These are phyloP conservation scores for Drosophila siamana DNA, from an alignment of 2,888 invertebrate genomes.

Conservation along the genomic window DNA sequence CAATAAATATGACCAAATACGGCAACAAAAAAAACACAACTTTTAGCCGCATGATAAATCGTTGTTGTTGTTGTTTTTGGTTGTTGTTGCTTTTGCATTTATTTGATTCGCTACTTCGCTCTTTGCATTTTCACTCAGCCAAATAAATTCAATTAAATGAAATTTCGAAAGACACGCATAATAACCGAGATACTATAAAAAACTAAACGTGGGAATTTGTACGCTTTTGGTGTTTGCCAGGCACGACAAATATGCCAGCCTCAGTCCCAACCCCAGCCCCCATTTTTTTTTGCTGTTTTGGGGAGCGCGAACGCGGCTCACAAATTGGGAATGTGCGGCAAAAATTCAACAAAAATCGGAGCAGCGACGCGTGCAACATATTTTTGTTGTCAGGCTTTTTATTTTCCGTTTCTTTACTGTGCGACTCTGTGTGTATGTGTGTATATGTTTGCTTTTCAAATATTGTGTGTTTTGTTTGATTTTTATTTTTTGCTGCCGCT, in stretches of 20 bases:
- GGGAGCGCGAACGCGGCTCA: conserved; percentile 42
- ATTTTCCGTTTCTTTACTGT: neutral
- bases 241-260: conserved; percentile 56
- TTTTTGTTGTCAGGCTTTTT: conserved; percentile 44
- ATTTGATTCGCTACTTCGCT: conserved; percentile 18
- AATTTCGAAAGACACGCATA: conserved; percentile 64
- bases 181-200: conserved; percentile 37
- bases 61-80: conserved; percentile 31
- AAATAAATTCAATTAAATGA: conserved; percentile 75
- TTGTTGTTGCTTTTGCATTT: conserved; percentile 3
- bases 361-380: conserved; percentile 71
- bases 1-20: conserved; percentile 74
- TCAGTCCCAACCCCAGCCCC: neutral
- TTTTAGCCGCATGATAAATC: conserved; percentile 65
- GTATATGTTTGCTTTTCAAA: conserved; percentile 19
- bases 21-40: conserved; percentile 41
- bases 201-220: conserved; percentile 76
- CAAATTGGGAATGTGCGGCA: conserved; percentile 67
- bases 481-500: conserved; percentile 2
- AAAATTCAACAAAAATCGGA: conserved; percentile 53
- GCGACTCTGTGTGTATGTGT: too few relatives aligned
- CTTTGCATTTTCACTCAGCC: conserved; percentile 66
- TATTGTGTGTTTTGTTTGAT: conserved; percentile 21
- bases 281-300: conserved; percentile 10
- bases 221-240: conserved; percentile 56